Evolutionary conservation across 2,888 invertebrate species (phyloP), one percentile per base, ranked within the genome.

Genomic region (Proisotoma minuta): DNA sequence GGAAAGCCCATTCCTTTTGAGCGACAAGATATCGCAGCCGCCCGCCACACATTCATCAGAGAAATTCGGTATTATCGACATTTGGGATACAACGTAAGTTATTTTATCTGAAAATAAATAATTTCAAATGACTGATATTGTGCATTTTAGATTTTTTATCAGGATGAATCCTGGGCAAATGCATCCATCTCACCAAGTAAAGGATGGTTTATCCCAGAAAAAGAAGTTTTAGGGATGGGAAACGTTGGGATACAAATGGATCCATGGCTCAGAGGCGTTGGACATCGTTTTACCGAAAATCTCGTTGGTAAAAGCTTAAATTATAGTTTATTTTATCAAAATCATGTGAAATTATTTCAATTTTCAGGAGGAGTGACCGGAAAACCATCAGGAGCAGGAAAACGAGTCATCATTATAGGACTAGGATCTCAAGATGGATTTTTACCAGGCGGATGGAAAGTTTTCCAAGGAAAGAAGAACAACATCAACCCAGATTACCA

Each of bases 381-480:
- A 3, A 40, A 27, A 20, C 59, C 59, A 52, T 29, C 40, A 3
- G 59, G 59, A 12, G 40, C 51, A 23, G 59, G 59, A 8, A 39
- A 43, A 24, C 39, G 59, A 2, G 27, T 59, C 5, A 52, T 59
- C 4, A 28, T 59, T 12, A 24, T 18, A n/a, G 3, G 52, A 12
- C 23, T 59, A 3, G 52, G 59, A 39, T n/a, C 2, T 34, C 40
- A 59, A 27, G 28, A 52, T 43, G 52, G 59, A 2, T 52, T 51
- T 24, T 4, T 40, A 3, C 15, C 18, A 15, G 52, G 59, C 3
- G 20, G 5, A 8, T 20, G 23, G 8, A 22, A 40, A 18, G 43
- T 23, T n/a, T 59, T 59, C 34, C 8, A 8, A 8, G 23, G 26
- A 5, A 50, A 20, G n/a, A 28, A 34, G 2, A 23, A 22, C 22